phyloP scores from a whole-genome alignment of 2,113 vertebrate species.

The Aix galericulata region DNA sequence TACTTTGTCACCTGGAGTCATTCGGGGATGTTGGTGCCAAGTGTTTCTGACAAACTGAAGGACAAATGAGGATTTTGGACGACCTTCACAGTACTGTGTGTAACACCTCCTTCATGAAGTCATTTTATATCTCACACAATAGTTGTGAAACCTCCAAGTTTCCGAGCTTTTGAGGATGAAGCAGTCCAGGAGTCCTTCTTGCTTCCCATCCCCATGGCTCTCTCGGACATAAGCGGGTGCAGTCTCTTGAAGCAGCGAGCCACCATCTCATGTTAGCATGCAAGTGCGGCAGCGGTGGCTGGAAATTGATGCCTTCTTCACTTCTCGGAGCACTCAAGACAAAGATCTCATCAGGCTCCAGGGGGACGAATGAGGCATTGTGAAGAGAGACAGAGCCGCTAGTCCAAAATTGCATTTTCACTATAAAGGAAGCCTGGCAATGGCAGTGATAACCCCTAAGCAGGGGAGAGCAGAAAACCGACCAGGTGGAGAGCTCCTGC shows the following conservation, averaged over 20 bases:
- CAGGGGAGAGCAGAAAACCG: not conserved
- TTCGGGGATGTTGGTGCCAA: not conserved
- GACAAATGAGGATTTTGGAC: not conserved
- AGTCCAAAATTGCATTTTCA: not conserved
- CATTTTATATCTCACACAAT: not conserved
- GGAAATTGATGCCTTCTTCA: not conserved
- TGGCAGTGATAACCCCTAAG: not conserved
- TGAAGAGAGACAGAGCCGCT: not conserved
- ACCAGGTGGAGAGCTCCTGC: not conserved
- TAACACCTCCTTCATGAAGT: not conserved
- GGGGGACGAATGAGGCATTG: not conserved
- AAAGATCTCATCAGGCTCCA: constrained; percentile 6
- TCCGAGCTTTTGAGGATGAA: not conserved
- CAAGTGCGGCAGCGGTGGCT: not conserved
- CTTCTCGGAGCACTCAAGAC: not conserved
- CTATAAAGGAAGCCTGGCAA: fast-evolving
- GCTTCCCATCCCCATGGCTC: fast-evolving
- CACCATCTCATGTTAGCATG: not conserved
- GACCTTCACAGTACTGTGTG: not conserved
- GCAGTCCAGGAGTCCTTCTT: not conserved
- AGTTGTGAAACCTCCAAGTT: not conserved
- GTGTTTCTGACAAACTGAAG: not conserved
- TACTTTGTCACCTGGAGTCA: not conserved
- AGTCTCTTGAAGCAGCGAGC: not conserved
- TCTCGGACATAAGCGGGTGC: fast-evolving